These are phyloP conservation scores for Phallusia fumigata DNA, from an alignment of 23 tunicate genomes.

Conservation along the genomic window DNA sequence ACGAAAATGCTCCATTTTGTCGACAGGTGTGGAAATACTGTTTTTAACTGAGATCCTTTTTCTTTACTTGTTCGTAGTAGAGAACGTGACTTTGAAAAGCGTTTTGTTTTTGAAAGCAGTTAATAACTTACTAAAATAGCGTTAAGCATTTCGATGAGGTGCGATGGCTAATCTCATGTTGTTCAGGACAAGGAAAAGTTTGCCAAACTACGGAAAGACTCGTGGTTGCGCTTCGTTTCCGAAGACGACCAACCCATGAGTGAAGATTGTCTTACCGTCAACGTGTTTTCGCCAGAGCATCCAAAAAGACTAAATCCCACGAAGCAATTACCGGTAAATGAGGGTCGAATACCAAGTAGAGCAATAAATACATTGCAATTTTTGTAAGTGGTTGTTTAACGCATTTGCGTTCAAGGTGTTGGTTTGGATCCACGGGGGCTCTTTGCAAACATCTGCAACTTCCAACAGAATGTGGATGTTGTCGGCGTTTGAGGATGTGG, in stretches of 20 bases:
- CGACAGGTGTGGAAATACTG: conserved; percentile 43
- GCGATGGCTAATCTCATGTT: background rate
- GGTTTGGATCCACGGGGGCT: conserved; percentile 93
- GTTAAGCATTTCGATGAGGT: too few species aligned
- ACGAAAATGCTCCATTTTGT: conserved; percentile 74
- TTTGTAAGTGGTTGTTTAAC: background rate
- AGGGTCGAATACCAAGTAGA: too few species aligned
- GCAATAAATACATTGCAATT: too few species aligned
- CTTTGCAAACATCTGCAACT: conserved; percentile 51
- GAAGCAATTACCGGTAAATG: conserved; percentile 49
- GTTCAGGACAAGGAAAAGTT: conserved; percentile 51
- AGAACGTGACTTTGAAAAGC: too few species aligned
- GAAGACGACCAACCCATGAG: conserved; percentile 42
- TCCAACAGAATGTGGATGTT: conserved; percentile 80
- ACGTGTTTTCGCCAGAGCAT: conserved; percentile 64
- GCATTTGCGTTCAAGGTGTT: conserved; percentile 43
- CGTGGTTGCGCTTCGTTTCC: conserved; percentile 34
- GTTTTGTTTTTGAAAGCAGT: too few species aligned
- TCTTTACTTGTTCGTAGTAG: too few species aligned
- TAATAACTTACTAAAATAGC: too few species aligned
- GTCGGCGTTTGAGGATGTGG: conserved; percentile 84
- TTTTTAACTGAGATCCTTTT: too few species aligned
- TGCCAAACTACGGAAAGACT: conserved; percentile 19
- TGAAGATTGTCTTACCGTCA: conserved; percentile 72
- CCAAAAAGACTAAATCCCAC: conserved; percentile 7